These are phyloP conservation scores for Campopleginae sp. DNA, from an alignment of 2,888 invertebrate genomes.

Conservation along the genomic window DNA sequence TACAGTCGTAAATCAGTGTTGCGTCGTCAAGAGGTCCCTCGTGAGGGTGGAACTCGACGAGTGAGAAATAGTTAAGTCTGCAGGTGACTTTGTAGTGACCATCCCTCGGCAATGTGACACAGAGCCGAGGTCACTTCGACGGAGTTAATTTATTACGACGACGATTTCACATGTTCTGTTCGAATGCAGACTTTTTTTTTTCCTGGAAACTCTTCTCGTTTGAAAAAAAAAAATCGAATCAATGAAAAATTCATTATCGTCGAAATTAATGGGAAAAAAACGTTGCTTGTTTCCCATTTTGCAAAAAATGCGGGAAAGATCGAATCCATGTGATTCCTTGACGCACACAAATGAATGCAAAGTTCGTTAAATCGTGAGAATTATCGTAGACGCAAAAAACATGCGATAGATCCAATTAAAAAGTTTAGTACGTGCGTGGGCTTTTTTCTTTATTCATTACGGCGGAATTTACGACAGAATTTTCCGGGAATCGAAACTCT, in stretches of 20 bases:
- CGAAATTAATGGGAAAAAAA: background rate
- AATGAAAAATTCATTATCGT: background rate
- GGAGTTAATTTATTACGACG: conserved; percentile 51
- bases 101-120: conserved; percentile 40
- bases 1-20: conserved; percentile 60
- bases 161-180: conserved; percentile 1
- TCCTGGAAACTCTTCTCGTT: background rate
- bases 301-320: background rate
- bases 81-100: conserved; percentile 34
- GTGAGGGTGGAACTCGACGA: conserved; percentile 39
- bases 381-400: background rate
- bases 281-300: background rate
- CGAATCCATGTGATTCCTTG: conserved; percentile 5
- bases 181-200: background rate
- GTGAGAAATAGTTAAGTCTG: conserved; percentile 38
- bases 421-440: background rate
- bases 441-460: conserved; percentile 23
- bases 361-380: background rate
- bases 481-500: background rate
- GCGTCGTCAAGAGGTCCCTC: conserved; percentile 35
- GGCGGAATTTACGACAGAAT: background rate
- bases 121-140: conserved; percentile 63
- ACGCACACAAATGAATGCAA: background rate
- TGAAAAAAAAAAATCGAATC: background rate
- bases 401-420: conserved; percentile 23